Evolutionary conservation across 2,888 invertebrate species (phyloP).

Genomic region (Sepiola atlantica): DNA sequence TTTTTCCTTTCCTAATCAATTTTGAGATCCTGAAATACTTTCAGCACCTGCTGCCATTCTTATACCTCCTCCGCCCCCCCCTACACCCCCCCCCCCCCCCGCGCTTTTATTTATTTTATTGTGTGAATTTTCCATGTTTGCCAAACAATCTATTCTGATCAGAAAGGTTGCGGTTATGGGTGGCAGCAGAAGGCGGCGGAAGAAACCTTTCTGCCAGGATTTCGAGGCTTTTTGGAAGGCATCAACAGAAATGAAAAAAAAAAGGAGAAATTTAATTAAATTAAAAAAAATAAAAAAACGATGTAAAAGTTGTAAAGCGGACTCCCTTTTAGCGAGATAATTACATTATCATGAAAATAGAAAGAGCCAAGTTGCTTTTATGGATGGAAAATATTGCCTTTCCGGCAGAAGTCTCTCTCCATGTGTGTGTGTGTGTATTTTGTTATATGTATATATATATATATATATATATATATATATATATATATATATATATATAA

Average conservation of each 20-base stretch:
- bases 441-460: not conserved
- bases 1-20: too few species aligned
- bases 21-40: not conserved
- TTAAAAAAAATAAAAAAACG: not conserved
- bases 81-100: too few species aligned
- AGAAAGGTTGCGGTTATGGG: not conserved
- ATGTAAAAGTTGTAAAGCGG: not conserved
- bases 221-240: not conserved
- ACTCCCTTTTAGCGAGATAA: not conserved
- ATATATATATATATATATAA: too few species aligned
- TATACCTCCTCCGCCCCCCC: not conserved
- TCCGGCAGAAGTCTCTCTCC: too few species aligned
- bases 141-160: not conserved
- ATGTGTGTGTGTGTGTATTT: not conserved
- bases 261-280: not conserved
- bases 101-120: not conserved
- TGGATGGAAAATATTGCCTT: not conserved
- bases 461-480: not conserved
- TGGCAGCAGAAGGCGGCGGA: not conserved
- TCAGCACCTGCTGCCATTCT: not conserved
- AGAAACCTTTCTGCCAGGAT: not conserved
- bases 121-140: too few species aligned
- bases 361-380: not conserved
- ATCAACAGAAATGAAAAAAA: not conserved
- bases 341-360: conserved; percentile 32